Percentiles rank a stretch among this genome's conserved stretches.
These are phyloP conservation scores for Oncopodura yosiiana DNA, from an alignment of 1,140 invertebrate genomes.

Conservation along the genomic window DNA sequence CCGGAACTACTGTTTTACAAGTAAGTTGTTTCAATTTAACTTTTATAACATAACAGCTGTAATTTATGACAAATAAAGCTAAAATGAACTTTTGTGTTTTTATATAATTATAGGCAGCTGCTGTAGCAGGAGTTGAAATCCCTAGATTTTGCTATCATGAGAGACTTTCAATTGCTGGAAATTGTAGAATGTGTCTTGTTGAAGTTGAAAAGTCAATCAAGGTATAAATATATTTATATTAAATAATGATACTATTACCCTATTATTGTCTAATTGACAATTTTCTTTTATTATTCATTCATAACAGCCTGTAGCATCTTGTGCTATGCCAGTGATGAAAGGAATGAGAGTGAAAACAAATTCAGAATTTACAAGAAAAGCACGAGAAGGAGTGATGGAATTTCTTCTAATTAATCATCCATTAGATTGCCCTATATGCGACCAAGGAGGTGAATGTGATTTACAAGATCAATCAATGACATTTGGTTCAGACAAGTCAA, in stretches of 20 bases:
- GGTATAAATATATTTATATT: conserved; percentile 41
- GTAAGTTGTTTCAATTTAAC: conserved; percentile 44
- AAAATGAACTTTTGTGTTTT: neutral
- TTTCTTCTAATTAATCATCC: conserved; percentile 98
- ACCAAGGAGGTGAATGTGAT: conserved; percentile 99
- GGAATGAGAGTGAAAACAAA: conserved; percentile 96
- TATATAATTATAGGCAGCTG: conserved; percentile 66
- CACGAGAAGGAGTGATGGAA: conserved; percentile 97
- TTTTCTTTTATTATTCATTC: conserved; percentile 3
- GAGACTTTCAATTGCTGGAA: conserved; percentile 91
- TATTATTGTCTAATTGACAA: neutral
- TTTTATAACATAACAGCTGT: neutral
- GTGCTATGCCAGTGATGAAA: conserved; percentile 99
- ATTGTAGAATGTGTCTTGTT: conserved; percentile 98
- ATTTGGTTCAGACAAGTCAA: conserved; percentile 92
- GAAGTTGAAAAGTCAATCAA: conserved; percentile 94
- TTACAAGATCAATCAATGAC: conserved; percentile 94
- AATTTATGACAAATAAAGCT: neutral
- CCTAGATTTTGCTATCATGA: conserved; percentile 99
- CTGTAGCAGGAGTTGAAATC: conserved; percentile 91
- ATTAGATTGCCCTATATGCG: conserved; percentile 98
- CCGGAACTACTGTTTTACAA: conserved; percentile 95
- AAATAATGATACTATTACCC: conserved; percentile 7
- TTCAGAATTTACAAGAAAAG: conserved; percentile 87
- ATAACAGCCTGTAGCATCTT: conserved; percentile 93